Conservation (phyloP, 2,888 invertebrate species). For the Augochlorella aurata region DNA sequence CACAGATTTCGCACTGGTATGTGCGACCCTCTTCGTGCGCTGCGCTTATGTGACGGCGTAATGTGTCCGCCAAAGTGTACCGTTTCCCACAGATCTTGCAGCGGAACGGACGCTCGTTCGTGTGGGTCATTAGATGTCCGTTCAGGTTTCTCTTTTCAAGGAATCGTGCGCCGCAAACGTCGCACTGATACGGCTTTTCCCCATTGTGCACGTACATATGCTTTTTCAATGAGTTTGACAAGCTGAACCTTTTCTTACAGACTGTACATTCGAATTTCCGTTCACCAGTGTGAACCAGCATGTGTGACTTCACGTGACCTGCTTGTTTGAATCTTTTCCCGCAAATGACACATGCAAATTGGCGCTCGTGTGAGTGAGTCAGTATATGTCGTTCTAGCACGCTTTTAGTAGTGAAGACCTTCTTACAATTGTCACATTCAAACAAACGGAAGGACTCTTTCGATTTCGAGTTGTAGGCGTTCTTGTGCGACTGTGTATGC, state of each 20-base stretch:
- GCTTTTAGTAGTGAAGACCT: conserved; percentile 83
- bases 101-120: conserved; percentile 74
- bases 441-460: conserved; percentile 70
- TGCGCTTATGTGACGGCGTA: conserved; percentile 74
- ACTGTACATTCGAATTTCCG: conserved; percentile 83
- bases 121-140: conserved; percentile 75
- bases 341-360: conserved; percentile 82
- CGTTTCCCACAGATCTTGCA: conserved; percentile 77
- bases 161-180: conserved; percentile 75
- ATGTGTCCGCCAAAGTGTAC: conserved; percentile 75
- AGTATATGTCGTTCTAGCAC: conserved; percentile 83
- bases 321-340: conserved; percentile 83
- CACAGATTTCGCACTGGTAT: conserved; percentile 78
- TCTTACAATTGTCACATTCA: conserved; percentile 83
- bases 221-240: conserved; percentile 80
- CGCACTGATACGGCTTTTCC: conserved; percentile 76
- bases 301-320: conserved; percentile 81
- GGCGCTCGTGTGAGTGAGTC: conserved; percentile 82
- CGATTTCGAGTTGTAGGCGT: conserved; percentile 43
- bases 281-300: conserved; percentile 83
- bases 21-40: conserved; percentile 75
- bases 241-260: conserved; percentile 83
- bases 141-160: conserved; percentile 74
- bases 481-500: conserved; percentile 67
- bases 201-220: conserved; percentile 82